Base-by-base conservation (phyloP, 92 coral and sea anemone species). In the Phenganax subtilis region DNA sequence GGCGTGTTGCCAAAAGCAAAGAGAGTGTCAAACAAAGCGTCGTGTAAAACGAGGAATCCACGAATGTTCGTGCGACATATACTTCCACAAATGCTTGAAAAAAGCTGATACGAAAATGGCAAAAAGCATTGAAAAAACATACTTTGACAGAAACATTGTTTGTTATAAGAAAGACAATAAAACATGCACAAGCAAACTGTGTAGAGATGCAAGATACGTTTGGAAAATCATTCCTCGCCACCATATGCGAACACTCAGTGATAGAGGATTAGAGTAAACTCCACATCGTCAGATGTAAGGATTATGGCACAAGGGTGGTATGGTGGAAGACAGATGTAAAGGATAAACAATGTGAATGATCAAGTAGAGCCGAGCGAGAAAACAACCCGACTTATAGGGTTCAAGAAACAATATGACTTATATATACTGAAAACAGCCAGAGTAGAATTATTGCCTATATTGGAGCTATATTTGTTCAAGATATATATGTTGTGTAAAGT, bases 41-140 rank as follows among this genome's bases (percentile, higher is more conserved):
- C 81, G 28, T 54, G 74, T 79, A 52, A 64, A 64, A 29, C 63
- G 83, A 52, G 83, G 61, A 14, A 79, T 79, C 15, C 25, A 79
- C 83, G 71, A 79, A 16, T 79, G 83, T 51, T 79, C 83, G 9
- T 79, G 83, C 74, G 61, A 79, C 74, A 28, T 65, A 30, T 28
- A 79, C 53, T 79, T 79, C 62, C 69, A 79, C 29, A 11, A 16
- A 14, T 79, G 83, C 51, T 54, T 79, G 51, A 14, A 15, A 51
- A 63, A 65, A 65, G 58, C 83, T 28, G 44, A 8, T 8, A 79
- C 83, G n/a, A 64, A 47, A 51, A 79, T 79, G 83, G 67, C 83
- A 47, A 62, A 63, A n/a, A 63, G 83, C 72, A 79, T 79, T 8
- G 61, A 54, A 64, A 16, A 79, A 47, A 44, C 63, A 74, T 79